A percentile compares a stretch with the other conserved stretches of the same genome.
phyloP scores from a whole-genome alignment of 2,888 invertebrate species.

The Watsonalla cultraria region DNA sequence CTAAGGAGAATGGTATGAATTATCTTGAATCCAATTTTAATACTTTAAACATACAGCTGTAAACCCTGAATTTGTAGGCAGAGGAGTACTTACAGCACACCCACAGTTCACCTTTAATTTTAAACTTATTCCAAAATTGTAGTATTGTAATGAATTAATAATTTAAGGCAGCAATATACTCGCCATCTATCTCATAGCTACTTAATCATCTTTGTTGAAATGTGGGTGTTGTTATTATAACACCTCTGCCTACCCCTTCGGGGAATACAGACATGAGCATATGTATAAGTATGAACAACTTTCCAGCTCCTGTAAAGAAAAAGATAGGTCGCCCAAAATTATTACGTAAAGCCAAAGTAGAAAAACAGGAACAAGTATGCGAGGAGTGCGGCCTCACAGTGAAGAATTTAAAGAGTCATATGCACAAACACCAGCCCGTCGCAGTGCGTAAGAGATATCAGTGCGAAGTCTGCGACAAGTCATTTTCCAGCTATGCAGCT shows the following conservation, averaged over 20 bases:
- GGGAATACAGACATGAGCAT: no score
- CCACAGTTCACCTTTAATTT: no score
- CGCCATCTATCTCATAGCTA: no score
- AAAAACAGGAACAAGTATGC: slow-evolving; percentile 38
- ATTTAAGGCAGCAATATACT: no score
- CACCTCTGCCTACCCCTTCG: no score
- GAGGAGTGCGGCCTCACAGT: slow-evolving; percentile 60
- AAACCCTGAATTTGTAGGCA: not conserved
- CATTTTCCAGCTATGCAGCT: slow-evolving; percentile 37
- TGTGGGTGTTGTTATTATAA: no score
- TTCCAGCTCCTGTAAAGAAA: slow-evolving; percentile 24
- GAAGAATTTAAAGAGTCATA: slow-evolving; percentile 45
- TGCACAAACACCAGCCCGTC: slow-evolving; percentile 33
- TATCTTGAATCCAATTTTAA: slow-evolving; percentile 1
- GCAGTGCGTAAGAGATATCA: slow-evolving; percentile 28
- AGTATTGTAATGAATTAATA: no score
- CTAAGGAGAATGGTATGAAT: slow-evolving; percentile 40
- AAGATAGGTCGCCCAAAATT: slow-evolving; percentile 24
- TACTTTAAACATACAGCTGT: no score
- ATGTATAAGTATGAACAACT: no score
- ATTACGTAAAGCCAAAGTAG: slow-evolving; percentile 7
- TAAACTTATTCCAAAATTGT: no score
- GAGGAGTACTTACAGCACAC: not conserved
- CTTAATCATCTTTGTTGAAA: no score
- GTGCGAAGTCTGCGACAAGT: slow-evolving; percentile 52